Evolutionary conservation across 2,888 invertebrate species (phyloP).

Genomic region (Cancer borealis): DNA sequence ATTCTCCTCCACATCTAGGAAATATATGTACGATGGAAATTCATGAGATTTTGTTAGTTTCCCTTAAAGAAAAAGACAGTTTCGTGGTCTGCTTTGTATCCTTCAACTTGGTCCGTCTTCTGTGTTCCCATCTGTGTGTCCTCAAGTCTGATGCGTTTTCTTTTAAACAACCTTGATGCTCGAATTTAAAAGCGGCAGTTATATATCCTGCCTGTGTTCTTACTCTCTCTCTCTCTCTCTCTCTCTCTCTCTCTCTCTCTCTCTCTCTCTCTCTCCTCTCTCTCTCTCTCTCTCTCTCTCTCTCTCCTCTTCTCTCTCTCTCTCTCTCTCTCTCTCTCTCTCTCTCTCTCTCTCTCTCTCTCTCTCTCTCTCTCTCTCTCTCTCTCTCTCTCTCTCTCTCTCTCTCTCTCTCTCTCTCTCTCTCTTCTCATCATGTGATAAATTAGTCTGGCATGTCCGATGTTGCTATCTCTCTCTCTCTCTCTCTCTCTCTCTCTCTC

Average conservation of each 20-base stretch:
- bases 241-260: slow-evolving; percentile 1
- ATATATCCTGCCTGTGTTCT: slow-evolving; percentile 6
- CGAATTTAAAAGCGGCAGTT: not conserved
- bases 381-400: slow-evolving; percentile 13
- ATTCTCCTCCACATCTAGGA: not conserved
- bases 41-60: not conserved
- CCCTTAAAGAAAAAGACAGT: not conserved
- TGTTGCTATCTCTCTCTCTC: not conserved
- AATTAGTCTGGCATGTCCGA: not conserved
- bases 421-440: not conserved
- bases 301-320: not conserved
- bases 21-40: not conserved
- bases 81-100: not conserved
- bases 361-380: not conserved
- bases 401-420: slow-evolving; percentile 11
- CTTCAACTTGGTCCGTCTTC: not conserved
- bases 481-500: slow-evolving; percentile 9
- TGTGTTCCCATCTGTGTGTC: not conserved
- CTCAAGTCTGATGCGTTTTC: not conserved
- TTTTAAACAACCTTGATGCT: not conserved
- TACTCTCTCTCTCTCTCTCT: not conserved
- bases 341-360: slow-evolving; percentile 1
- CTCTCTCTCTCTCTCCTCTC: not conserved
- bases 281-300: slow-evolving; percentile 11
- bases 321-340: not conserved